Evolutionary conservation across 1,140 invertebrate species (phyloP), one percentile per base, ranked within the genome.

Genomic region (Sinonovacula constricta): DNA sequence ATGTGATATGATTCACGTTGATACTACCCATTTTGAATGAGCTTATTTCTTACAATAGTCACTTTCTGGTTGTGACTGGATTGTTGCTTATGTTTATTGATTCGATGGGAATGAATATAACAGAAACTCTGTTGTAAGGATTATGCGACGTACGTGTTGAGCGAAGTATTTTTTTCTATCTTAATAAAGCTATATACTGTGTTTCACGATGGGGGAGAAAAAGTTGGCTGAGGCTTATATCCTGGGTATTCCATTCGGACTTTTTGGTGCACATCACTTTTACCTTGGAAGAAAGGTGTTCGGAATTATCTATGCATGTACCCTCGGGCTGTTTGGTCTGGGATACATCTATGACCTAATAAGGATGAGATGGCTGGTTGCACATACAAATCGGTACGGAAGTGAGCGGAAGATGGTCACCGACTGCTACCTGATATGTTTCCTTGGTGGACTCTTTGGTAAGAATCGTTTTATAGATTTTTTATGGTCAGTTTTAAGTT

Each of bases 361-460:
- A 10, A 74, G 85, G 3, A 72, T 87, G 66, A 78, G 69, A 2
- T 85, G 82, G 12, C 45, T 87, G 12, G 86, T 87, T 1, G 62
- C 62, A 30, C 80, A 82, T 10, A 81, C 82, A 12, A 87, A 86
- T 69, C 51, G 70, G 22, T 63, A 78, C 7, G 57, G 62, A 3
- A 62, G 67, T 3, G 66, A 72, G 5, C 39, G 71, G n/a, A 80
- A 79, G 31, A 79, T 54, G 33, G 26, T 82, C 3, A 28, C 36
- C 0, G 86, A 87, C 39, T 39, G 77, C 0, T 87, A 87, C 67
- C 22, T 86, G 0, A 34, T 86, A 2, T 84, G 86, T 69, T 82
- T 85, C 33, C 81, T 85, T 3, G 71, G 62, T 7, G 86, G 86
- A 53, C 34, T 87, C n/a, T 68, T 85, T 14, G 86, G 86, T 86